Percentiles rank a stretch among this genome's conserved stretches.
These are phyloP conservation scores for Ethmia dodecea DNA, from an alignment of 2,888 invertebrate species.

Conservation along the genomic window DNA sequence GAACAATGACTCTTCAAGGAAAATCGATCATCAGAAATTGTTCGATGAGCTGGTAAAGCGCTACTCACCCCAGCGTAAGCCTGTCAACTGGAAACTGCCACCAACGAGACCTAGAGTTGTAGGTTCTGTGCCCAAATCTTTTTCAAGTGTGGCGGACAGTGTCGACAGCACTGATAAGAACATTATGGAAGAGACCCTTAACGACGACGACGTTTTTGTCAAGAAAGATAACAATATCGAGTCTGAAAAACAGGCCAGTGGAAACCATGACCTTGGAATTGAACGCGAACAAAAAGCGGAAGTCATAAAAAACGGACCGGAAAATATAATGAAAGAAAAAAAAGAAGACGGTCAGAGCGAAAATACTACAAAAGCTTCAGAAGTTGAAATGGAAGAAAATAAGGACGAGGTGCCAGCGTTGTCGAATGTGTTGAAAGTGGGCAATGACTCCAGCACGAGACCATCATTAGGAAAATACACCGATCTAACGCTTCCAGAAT, in stretches of 20 bases:
- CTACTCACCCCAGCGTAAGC: slow-evolving; percentile 67
- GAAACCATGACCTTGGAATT: slow-evolving; percentile 19
- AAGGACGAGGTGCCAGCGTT: slow-evolving; percentile 61
- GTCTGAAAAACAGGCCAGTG: slow-evolving; percentile 18
- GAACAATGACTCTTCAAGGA: slow-evolving; percentile 37
- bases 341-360: slow-evolving; percentile 17
- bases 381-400: slow-evolving; percentile 55
- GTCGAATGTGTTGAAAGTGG: slow-evolving; percentile 42
- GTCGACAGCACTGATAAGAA: slow-evolving; percentile 40
- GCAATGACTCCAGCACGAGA: slow-evolving; percentile 48
- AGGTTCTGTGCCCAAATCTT: slow-evolving; percentile 61
- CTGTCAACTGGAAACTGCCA: slow-evolving; percentile 64
- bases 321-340: slow-evolving; percentile 23
- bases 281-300: slow-evolving; percentile 21
- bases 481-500: slow-evolving; percentile 60
- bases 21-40: slow-evolving; percentile 61
- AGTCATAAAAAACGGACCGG: slow-evolving; percentile 44
- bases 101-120: slow-evolving; percentile 66
- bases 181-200: slow-evolving; percentile 27
- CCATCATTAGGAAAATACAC: slow-evolving; percentile 37
- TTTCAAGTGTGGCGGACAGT: slow-evolving; percentile 48
- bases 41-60: slow-evolving; percentile 66
- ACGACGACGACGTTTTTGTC: slow-evolving; percentile 54
- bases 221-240: slow-evolving; percentile 30
- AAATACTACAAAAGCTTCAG: slow-evolving; percentile 34